Base-by-base conservation (phyloP, 1,140 invertebrate genomes). In the Nasonia giraulti region DNA sequence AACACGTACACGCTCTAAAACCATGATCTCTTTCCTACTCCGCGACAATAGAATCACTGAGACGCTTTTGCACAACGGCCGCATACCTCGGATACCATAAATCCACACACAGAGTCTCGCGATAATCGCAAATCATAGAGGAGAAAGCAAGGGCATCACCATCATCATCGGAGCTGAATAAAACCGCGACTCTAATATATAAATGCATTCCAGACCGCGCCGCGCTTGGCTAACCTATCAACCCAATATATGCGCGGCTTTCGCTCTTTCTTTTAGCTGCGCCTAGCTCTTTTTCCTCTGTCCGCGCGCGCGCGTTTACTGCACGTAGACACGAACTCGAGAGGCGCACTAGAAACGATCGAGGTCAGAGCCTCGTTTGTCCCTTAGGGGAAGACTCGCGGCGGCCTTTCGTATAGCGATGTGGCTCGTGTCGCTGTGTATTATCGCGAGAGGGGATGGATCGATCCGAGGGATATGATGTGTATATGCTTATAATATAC, bases 301-400 rank as follows among this genome's bases (percentile, higher is more conserved):
- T 71, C 68, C 68, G 68, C 68, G 27, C 27, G 27, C 27, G 66
- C 37, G 40, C 23, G 44, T 76, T 17, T 23, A 14, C 8, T 82
- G 23, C 5, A 37, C 7, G 31, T 17, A 74, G 20, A 50, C 62
- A 40, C 31, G 23, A 10, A 68, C 27, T 33, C 47, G 80, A 66
- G 33, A 37, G 33, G 85, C 73, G 89, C 87, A 88, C 88, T 90
- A 91, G 89, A 92, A 91, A 91, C 89, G 87, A 92, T 91, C 87
- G 90, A 91, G 91, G 91, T 90, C 91, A 88, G 85, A 55, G 37
- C 23, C 14, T 80, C 82, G 85, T 85, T 84, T 44, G 84, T 83
- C 84, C 47, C 77, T 82, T 75, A 69, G 68, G 79, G 83, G 62
- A 66, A 20, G 40, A 44, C 40, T 37, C 5, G 33, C 33, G 33